These are phyloP conservation scores for Pyrrhura leucotis DNA, from an alignment of 2,797 vertebrate species.

Conservation along the genomic window DNA sequence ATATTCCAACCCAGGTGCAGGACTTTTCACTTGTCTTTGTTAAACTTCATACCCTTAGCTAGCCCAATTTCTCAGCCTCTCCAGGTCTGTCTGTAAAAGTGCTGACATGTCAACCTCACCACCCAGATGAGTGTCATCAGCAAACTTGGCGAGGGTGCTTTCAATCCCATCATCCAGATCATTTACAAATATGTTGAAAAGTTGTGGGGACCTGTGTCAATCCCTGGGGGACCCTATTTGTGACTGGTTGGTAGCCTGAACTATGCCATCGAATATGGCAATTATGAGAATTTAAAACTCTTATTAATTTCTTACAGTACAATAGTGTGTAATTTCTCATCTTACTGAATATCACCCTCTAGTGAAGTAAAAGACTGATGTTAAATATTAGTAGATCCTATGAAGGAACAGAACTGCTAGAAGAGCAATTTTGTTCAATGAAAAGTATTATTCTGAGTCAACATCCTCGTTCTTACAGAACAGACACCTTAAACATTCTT, in stretches of 20 bases:
- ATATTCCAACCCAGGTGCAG: background rate
- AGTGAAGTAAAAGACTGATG: background rate
- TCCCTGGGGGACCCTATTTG: background rate
- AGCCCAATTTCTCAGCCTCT: background rate
- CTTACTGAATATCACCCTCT: background rate
- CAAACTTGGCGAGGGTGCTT: background rate
- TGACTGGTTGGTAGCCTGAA: background rate
- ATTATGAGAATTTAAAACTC: background rate
- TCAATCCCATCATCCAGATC: background rate
- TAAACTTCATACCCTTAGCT: background rate
- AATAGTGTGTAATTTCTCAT: background rate
- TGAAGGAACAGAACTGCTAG: background rate
- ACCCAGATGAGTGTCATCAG: background rate
- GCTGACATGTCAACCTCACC: background rate
- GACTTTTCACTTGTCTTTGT: background rate
- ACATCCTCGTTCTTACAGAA: background rate
- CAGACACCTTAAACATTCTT: background rate
- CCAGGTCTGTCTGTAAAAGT: background rate
- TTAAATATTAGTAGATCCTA: background rate
- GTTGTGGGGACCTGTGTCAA: background rate
- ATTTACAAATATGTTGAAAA: background rate
- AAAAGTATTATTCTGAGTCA: background rate
- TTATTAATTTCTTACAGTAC: background rate
- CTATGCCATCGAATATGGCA: background rate
- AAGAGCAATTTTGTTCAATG: background rate